Conservation (phyloP, 1,140 invertebrate genomes). For the Subanguina moxae region DNA sequence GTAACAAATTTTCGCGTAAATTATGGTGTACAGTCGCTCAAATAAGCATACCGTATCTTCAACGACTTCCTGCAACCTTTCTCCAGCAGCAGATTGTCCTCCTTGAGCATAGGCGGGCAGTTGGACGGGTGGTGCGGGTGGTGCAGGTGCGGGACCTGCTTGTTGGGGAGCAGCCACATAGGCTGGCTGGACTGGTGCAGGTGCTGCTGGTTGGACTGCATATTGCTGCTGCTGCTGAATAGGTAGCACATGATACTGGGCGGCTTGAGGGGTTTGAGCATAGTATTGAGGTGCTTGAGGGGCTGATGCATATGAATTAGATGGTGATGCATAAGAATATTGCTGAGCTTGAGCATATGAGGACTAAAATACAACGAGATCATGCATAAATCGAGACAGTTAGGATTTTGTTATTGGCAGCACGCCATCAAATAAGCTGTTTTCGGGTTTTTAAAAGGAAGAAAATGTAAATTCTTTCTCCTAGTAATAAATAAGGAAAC, state of each 20-base stretch:
- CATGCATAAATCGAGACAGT: too few species aligned
- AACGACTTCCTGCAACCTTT: constrained; percentile 41
- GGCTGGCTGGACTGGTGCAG: neutral
- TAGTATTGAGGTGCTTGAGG: neutral
- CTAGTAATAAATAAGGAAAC: too few species aligned
- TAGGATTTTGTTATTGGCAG: too few species aligned
- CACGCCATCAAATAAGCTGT: too few species aligned
- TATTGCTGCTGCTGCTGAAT: neutral
- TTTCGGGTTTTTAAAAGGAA: too few species aligned
- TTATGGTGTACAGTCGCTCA: too few species aligned
- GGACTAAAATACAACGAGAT: neutral
- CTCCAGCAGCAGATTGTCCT: constrained; percentile 36
- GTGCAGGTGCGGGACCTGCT: constrained; percentile 11
- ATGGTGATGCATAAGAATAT: too few species aligned
- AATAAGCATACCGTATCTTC: constrained; percentile 12
- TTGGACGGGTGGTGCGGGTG: constrained; percentile 4
- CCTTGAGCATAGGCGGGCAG: neutral
- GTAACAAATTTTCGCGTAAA: too few species aligned
- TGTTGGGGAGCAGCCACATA: constrained; percentile 15
- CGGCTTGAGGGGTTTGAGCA: neutral
- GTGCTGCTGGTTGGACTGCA: neutral
- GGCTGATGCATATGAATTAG: too few species aligned
- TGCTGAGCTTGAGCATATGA: neutral
- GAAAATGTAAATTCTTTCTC: too few species aligned
- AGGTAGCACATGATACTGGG: neutral